phyloP scores from a whole-genome alignment of 2,797 vertebrate genomes.

The Benthosema pterotum region DNA sequence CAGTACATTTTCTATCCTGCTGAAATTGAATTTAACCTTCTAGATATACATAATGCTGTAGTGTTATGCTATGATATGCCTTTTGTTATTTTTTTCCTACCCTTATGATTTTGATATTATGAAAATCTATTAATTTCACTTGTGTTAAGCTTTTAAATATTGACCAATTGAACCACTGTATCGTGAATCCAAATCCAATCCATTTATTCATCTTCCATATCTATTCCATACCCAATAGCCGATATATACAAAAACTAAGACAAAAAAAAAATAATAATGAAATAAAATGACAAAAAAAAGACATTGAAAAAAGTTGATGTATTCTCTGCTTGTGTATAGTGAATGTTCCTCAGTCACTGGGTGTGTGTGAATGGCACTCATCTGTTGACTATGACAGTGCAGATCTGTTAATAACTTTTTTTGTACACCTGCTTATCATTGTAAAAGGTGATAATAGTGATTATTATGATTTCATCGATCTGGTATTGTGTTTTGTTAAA shows the following conservation, averaged over 20 bases:
- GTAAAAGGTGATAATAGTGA: slow-evolving; percentile 92
- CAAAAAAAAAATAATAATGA: slow-evolving; percentile 48
- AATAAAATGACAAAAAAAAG: slow-evolving; percentile 43
- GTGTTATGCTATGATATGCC: slow-evolving; percentile 86
- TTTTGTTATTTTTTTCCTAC: slow-evolving; percentile 80
- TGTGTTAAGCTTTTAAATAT: slow-evolving; percentile 85
- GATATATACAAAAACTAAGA: slow-evolving; percentile 39
- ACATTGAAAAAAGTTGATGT: slow-evolving; percentile 81
- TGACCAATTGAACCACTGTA: slow-evolving; percentile 83
- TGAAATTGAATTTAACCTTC: slow-evolving; percentile 79
- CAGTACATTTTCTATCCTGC: slow-evolving; percentile 77
- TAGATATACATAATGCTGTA: slow-evolving; percentile 88
- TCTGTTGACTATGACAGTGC: slow-evolving; percentile 87
- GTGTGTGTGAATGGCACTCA: slow-evolving; percentile 81
- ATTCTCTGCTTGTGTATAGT: slow-evolving; percentile 98
- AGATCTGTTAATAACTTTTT: slow-evolving; percentile 87
- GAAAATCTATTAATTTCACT: slow-evolving; percentile 62
- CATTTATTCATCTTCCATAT: slow-evolving; percentile 89
- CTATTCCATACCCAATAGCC: slow-evolving; percentile 62
- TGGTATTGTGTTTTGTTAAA: slow-evolving; percentile 90
- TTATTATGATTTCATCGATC: slow-evolving; percentile 82
- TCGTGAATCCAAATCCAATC: slow-evolving; percentile 82
- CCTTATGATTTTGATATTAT: slow-evolving; percentile 61
- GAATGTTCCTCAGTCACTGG: slow-evolving; percentile 89
- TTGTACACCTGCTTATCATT: slow-evolving; percentile 93